These are phyloP conservation scores for Hylaeus anthracinus DNA, from an alignment of 1,140 invertebrate genomes.

Conservation along the genomic window DNA sequence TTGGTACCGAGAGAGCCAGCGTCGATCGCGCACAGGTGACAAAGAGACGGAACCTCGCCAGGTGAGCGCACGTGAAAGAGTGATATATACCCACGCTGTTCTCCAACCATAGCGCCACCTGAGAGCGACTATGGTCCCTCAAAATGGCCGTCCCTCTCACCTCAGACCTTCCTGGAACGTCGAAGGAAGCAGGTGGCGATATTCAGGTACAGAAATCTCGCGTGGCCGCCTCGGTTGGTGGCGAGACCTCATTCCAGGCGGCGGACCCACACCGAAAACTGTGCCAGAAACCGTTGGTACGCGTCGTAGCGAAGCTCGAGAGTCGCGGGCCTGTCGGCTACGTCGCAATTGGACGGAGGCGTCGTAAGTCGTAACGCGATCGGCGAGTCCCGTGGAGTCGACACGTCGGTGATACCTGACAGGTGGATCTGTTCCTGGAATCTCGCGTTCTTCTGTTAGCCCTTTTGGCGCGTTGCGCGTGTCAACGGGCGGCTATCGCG, in stretches of 20 bases:
- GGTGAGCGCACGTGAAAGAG: conserved; percentile 51
- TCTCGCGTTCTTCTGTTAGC: too few species aligned
- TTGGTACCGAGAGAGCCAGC: not conserved
- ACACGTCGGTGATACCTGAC: not conserved
- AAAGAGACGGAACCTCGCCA: conserved; percentile 36
- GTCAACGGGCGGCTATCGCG: not conserved
- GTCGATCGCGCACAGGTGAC: conserved; percentile 19
- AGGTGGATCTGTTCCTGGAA: conserved; percentile 42
- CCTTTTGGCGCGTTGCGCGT: not conserved
- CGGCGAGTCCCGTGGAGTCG: conserved; percentile 8
- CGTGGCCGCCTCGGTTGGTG: conserved; percentile 43
- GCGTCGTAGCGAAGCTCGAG: conserved; percentile 40
- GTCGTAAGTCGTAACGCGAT: conserved; percentile 1
- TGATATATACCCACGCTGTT: conserved; percentile 51
- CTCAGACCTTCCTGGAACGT: conserved; percentile 66
- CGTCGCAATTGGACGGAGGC: not conserved
- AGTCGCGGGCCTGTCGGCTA: not conserved
- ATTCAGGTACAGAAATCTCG: conserved; percentile 53
- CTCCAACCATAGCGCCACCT: conserved; percentile 63
- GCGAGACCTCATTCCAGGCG: conserved; percentile 58
- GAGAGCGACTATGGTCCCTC: conserved; percentile 55
- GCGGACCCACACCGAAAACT: conserved; percentile 43
- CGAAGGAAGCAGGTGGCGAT: conserved; percentile 63
- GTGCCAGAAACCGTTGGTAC: conserved; percentile 43
- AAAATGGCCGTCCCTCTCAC: conserved; percentile 68